These are phyloP conservation scores for Papilio gigon DNA, from an alignment of 2,888 invertebrate species.

Conservation along the genomic window DNA sequence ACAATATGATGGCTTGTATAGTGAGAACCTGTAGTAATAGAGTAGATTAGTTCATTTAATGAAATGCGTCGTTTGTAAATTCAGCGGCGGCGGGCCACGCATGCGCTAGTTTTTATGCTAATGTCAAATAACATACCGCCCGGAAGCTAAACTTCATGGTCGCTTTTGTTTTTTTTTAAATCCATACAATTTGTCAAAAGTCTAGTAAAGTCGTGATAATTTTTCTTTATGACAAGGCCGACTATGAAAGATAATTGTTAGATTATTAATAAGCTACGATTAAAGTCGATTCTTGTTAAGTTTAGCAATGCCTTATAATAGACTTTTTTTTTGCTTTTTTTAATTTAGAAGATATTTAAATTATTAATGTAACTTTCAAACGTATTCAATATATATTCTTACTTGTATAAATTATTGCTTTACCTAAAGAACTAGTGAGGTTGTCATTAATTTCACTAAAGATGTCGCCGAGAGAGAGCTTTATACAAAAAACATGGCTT, in stretches of 20 bases:
- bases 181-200: background rate
- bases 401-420: background rate
- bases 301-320: too few species aligned
- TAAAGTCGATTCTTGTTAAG: too few species aligned
- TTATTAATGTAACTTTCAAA: background rate
- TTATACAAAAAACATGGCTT: constrained; percentile 34
- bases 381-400: background rate
- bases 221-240: too few species aligned
- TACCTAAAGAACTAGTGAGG: constrained; percentile 11
- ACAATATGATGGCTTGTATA: too few species aligned
- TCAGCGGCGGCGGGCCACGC: constrained; percentile 50
- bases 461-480: background rate
- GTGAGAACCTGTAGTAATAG: constrained; percentile 48
- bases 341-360: background rate
- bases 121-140: constrained; percentile 46
- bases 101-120: constrained; percentile 58
- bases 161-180: constrained; percentile 2
- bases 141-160: constrained; percentile 42
- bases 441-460: constrained; percentile 39
- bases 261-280: too few species aligned
- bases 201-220: background rate
- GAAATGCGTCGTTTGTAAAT: constrained; percentile 63
- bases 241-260: too few species aligned
- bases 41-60: constrained; percentile 58
- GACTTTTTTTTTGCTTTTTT: too few species aligned